phyloP scores from a whole-genome alignment of 2,888 invertebrate species.

The Drosophila tripunctata region DNA sequence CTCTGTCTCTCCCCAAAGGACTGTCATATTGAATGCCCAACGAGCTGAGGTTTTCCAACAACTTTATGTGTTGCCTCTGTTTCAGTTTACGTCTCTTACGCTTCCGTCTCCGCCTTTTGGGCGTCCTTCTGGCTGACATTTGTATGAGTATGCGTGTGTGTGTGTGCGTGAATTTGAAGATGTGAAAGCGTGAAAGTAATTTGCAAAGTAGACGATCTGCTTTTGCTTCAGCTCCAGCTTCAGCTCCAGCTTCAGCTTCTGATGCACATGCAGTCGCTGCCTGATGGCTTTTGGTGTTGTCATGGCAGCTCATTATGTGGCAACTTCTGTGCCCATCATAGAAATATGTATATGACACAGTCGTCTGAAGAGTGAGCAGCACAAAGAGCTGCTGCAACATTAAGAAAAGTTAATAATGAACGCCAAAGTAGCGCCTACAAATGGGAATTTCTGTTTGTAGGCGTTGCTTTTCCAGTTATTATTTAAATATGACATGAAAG shows the following conservation, averaged over 20 bases:
- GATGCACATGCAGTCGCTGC: conserved; percentile 29
- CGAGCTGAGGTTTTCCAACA: conserved; percentile 32
- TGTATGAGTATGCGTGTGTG: neutral
- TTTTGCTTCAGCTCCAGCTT: conserved; percentile 30
- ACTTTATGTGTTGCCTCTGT: neutral
- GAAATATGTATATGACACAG: conserved; percentile 15
- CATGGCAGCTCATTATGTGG: conserved; percentile 71
- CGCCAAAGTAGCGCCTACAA: conserved; percentile 30
- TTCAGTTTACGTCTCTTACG: neutral
- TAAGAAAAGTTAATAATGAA: conserved; percentile 44
- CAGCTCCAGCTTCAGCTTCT: conserved; percentile 26
- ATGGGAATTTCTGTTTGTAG: conserved; percentile 10
- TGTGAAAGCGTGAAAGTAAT: conserved; percentile 68
- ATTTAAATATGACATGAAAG: conserved; percentile 10
- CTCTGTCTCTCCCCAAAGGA: neutral
- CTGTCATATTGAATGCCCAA: conserved; percentile 44
- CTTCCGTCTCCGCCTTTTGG: neutral
- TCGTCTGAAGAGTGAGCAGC: conserved; percentile 5
- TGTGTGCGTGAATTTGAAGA: conserved; percentile 10
- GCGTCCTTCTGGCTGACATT: conserved; percentile 7
- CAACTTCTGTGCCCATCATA: conserved; percentile 31
- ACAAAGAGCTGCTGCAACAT: conserved; percentile 31
- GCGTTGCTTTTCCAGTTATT: conserved; percentile 3
- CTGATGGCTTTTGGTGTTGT: conserved; percentile 58
- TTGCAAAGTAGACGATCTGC: conserved; percentile 70